Evolutionary conservation across 2,888 invertebrate genomes (phyloP).

Genomic region (Leptarthrus brevirostris): DNA sequence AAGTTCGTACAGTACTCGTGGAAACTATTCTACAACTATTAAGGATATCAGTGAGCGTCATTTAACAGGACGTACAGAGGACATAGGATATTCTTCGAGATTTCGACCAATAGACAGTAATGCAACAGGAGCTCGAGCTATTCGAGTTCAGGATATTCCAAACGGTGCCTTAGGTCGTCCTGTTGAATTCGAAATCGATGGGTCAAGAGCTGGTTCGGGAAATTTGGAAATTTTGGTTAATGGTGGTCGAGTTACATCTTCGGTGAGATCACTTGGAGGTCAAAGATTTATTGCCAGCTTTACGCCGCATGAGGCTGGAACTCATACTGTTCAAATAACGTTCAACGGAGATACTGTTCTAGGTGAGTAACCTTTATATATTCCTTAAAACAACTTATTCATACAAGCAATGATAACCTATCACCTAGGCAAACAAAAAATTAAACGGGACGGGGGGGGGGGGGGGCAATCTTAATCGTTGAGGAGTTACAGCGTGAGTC

Average conservation of each 20-base stretch:
- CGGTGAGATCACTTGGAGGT: slow-evolving; percentile 89
- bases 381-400: too few relatives aligned
- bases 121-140: slow-evolving; percentile 82
- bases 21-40: slow-evolving; percentile 65
- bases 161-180: slow-evolving; percentile 90
- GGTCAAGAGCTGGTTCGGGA: slow-evolving; percentile 94
- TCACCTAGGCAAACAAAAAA: too few relatives aligned
- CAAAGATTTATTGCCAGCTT: slow-evolving; percentile 93
- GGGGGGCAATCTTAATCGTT: too few relatives aligned
- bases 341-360: slow-evolving; percentile 93
- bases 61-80: slow-evolving; percentile 61
- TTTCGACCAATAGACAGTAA: slow-evolving; percentile 70
- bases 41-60: slow-evolving; percentile 66
- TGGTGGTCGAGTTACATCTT: slow-evolving; percentile 93
- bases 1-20: slow-evolving; percentile 63
- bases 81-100: slow-evolving; percentile 57
- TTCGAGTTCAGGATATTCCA: slow-evolving; percentile 86
- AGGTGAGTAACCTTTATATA: slow-evolving; percentile 72
- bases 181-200: slow-evolving; percentile 97
- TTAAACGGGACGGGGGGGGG: too few relatives aligned
- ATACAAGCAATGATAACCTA: too few relatives aligned
- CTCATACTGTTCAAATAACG: slow-evolving; percentile 91
- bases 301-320: slow-evolving; percentile 86
- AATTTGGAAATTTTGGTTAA: slow-evolving; percentile 96
- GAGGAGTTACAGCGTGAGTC: too few relatives aligned